These are phyloP conservation scores for Anoncus sp. DNA, from an alignment of 2,888 invertebrate genomes.

Conservation along the genomic window DNA sequence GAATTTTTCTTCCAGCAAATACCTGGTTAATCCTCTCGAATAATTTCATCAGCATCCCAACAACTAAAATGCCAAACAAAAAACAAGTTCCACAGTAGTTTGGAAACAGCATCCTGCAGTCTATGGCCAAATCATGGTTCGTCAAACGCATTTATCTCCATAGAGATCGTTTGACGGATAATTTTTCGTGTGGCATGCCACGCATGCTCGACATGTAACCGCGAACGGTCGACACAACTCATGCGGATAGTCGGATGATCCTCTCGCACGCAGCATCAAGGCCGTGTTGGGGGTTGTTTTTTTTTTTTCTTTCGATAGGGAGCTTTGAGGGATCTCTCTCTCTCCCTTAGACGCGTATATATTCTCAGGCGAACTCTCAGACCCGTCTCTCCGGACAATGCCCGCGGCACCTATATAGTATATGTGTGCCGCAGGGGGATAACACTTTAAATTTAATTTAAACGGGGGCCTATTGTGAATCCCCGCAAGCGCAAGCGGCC, in stretches of 20 bases:
- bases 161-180: slow-evolving; percentile 9
- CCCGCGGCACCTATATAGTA: slow-evolving; percentile 68
- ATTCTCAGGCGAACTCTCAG: slow-evolving; percentile 47
- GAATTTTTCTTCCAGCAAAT: no score
- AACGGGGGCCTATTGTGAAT: slow-evolving; percentile 75
- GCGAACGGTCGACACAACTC: slow-evolving; percentile 8
- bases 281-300: background rate
- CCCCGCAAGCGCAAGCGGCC: slow-evolving; percentile 37
- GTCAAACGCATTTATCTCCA: background rate
- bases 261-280: slow-evolving; percentile 60
- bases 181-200: slow-evolving; percentile 11
- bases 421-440: slow-evolving; percentile 73
- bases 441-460: slow-evolving; percentile 80
- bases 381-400: slow-evolving; percentile 69
- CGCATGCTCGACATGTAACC: slow-evolving; percentile 22
- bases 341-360: slow-evolving; percentile 41
- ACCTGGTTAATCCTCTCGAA: no score
- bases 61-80: no score
- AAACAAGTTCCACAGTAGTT: no score
- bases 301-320: slow-evolving; percentile 53
- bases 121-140: background rate
- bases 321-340: slow-evolving; percentile 43
- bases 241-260: slow-evolving; percentile 31
- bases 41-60: no score
- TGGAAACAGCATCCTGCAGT: no score